phyloP scores from a whole-genome alignment of 2,888 invertebrate species.

The Tipula confusa region DNA sequence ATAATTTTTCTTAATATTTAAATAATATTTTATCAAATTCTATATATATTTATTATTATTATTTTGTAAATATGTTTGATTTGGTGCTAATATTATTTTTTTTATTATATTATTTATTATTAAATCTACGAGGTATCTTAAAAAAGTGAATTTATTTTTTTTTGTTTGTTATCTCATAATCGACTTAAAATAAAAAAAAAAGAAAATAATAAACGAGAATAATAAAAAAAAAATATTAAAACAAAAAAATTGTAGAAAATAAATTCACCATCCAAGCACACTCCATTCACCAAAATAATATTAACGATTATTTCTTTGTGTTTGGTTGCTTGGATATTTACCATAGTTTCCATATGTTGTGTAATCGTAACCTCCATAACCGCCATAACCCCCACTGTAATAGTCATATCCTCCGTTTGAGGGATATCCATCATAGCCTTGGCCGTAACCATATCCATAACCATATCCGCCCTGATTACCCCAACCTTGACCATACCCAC shows the following conservation, averaged over 20 bases:
- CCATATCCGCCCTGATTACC: slow-evolving; percentile 65
- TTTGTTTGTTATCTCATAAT: not conserved
- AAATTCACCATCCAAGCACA: slow-evolving; percentile 33
- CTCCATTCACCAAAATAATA: slow-evolving; percentile 32
- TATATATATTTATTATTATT: slow-evolving; percentile 14
- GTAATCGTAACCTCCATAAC: slow-evolving; percentile 75
- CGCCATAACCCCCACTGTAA: slow-evolving; percentile 68
- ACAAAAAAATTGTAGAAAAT: slow-evolving; percentile 29
- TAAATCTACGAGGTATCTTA: slow-evolving; percentile 31
- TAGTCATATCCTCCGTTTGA: slow-evolving; percentile 66
- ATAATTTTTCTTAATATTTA: slow-evolving; percentile 15
- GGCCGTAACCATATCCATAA: slow-evolving; percentile 62
- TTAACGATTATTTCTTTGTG: slow-evolving; percentile 30
- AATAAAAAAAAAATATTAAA: slow-evolving; percentile 28
- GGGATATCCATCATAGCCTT: slow-evolving; percentile 71
- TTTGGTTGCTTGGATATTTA: slow-evolving; percentile 51
- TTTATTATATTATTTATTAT: slow-evolving; percentile 26
- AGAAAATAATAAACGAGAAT: slow-evolving; percentile 31
- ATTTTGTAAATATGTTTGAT: slow-evolving; percentile 31
- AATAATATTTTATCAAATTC: slow-evolving; percentile 26
- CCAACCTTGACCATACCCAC: slow-evolving; percentile 56
- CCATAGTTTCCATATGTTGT: slow-evolving; percentile 78
- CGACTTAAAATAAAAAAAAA: slow-evolving; percentile 30
- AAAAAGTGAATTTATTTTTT: slow-evolving; percentile 30
- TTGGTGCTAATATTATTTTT: slow-evolving; percentile 27